Evolutionary conservation across 2,888 invertebrate species (phyloP).

Genomic region (Nesidiocoris tenuis): DNA sequence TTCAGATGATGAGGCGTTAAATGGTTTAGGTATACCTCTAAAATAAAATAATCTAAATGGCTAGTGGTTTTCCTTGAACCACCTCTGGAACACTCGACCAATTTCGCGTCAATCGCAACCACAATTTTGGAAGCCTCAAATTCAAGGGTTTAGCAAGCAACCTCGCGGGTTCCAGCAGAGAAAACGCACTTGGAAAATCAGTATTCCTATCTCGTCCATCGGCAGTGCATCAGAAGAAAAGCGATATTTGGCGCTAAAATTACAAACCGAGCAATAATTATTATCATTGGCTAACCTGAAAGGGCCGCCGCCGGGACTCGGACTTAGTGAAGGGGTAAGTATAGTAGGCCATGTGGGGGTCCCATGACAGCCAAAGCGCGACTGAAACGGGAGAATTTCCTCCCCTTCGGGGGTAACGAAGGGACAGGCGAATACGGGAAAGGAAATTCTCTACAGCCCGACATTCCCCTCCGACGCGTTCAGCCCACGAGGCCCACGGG

Average conservation of each 20-base stretch:
- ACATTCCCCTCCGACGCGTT: not conserved
- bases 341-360: slow-evolving; percentile 44
- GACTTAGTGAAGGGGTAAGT: slow-evolving; percentile 42
- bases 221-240: not conserved
- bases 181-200: too few species aligned
- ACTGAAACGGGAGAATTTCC: slow-evolving; percentile 24
- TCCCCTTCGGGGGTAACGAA: slow-evolving; percentile 23
- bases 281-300: slow-evolving; percentile 29
- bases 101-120: too few species aligned
- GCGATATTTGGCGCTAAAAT: too few species aligned
- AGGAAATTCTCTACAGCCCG: slow-evolving; percentile 5
- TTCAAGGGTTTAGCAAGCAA: too few species aligned
- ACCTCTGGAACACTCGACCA: too few species aligned
- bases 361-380: slow-evolving; percentile 39
- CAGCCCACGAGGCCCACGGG: slow-evolving; percentile 2
- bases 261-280: too few species aligned
- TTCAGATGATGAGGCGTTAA: too few species aligned
- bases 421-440: not conserved
- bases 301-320: slow-evolving; percentile 42
- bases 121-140: too few species aligned
- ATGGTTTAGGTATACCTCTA: too few species aligned
- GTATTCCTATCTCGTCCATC: not conserved
- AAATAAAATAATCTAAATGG: too few species aligned
- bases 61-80: too few species aligned
- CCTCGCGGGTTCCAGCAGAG: too few species aligned